Conservation (phyloP, 2,113 vertebrate species). For the Lynx canadensis region DNA sequence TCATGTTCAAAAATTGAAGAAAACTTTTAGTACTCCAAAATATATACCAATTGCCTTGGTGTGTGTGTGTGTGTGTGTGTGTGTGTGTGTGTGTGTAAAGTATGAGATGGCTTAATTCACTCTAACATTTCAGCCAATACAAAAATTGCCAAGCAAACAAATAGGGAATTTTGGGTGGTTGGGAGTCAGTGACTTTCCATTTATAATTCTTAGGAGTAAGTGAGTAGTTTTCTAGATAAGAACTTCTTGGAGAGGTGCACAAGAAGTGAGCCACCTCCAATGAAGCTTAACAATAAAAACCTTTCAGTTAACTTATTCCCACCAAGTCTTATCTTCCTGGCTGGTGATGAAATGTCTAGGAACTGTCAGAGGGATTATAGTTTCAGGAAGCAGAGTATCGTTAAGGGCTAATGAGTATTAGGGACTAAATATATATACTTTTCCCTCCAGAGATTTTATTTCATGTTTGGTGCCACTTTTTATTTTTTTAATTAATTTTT, state of each 20-base stretch:
- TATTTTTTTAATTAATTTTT: background rate
- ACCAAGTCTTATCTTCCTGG: background rate
- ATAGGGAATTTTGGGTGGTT: background rate
- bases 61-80: too few species aligned
- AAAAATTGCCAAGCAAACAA: background rate
- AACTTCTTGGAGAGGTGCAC: background rate
- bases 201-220: conserved; percentile 25
- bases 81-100: too few species aligned
- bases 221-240: conserved; percentile 2
- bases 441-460: background rate
- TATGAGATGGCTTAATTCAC: conserved; percentile 4
- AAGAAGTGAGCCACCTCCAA: background rate
- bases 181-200: conserved; percentile 4
- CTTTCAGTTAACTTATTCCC: background rate
- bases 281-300: background rate
- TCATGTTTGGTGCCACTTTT: background rate
- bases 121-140: conserved; percentile 16
- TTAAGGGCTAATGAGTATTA: background rate
- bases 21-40: background rate
- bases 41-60: background rate
- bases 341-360: background rate
- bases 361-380: background rate
- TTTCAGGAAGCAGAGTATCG: conserved; percentile 22
- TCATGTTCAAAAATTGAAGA: background rate
- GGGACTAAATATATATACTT: background rate